These are phyloP conservation scores for Mirounga angustirostris DNA, from an alignment of 2,113 vertebrate genomes.

Conservation along the genomic window DNA sequence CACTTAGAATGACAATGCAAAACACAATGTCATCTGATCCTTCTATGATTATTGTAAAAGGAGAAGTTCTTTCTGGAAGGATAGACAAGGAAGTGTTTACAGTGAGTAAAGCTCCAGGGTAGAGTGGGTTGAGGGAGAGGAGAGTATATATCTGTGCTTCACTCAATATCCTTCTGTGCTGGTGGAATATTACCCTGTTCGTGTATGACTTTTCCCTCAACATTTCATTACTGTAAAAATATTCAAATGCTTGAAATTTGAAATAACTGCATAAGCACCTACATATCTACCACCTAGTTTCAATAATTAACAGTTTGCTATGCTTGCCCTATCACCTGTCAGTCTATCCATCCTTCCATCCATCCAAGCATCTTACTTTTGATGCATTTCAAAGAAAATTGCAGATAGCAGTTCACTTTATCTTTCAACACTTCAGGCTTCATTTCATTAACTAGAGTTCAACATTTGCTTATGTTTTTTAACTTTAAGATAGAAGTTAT, in stretches of 20 bases:
- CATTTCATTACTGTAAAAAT: not conserved
- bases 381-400: constrained; percentile 3
- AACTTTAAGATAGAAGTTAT: not conserved
- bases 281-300: not conserved
- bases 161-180: not conserved
- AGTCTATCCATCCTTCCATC: not conserved
- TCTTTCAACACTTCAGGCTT: not conserved
- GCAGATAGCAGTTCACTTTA: not conserved
- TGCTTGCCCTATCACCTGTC: not conserved
- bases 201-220: not conserved
- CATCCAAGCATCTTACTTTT: not conserved
- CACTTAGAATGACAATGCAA: not conserved
- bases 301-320: not conserved
- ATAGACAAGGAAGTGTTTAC: not conserved
- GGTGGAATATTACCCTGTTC: not conserved
- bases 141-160: not conserved
- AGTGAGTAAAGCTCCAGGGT: not conserved
- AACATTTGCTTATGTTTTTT: not conserved
- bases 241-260: not conserved
- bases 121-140: not conserved
- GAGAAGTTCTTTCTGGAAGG: not conserved
- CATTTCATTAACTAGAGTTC: not conserved
- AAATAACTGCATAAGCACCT: not conserved
- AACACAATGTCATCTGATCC: not conserved
- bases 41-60: not conserved